Conservation (phyloP, 2,113 vertebrate genomes). For the Bufo bufo region DNA sequence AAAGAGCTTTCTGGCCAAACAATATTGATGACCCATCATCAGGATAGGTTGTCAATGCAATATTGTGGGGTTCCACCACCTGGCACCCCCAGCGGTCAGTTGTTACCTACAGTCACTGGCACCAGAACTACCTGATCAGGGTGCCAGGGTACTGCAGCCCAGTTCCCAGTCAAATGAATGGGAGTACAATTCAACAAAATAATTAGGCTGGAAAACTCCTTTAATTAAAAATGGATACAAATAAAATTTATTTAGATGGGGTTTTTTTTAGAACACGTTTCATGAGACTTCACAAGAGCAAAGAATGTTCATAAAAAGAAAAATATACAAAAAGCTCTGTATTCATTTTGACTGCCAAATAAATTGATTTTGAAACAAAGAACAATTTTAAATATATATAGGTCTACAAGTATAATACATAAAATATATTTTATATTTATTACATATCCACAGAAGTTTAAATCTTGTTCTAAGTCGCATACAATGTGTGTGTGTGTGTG, state of each 20-base stretch:
- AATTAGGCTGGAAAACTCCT: no score
- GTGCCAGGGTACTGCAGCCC: no score
- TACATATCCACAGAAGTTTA: constrained; percentile 77
- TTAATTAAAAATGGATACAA: not conserved
- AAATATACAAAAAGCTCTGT: constrained; percentile 77
- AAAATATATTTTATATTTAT: constrained; percentile 69
- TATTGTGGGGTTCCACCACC: no score
- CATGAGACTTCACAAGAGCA: constrained; percentile 61
- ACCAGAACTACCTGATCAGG: no score
- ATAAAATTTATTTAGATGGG: not conserved
- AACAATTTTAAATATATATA: constrained; percentile 78
- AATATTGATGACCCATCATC: no score
- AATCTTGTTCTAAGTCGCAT: constrained; percentile 69
- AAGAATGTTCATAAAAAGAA: constrained; percentile 68
- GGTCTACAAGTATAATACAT: constrained; percentile 77
- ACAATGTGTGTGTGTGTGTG: constrained; percentile 15
- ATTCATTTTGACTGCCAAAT: constrained; percentile 74
- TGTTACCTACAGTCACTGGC: no score
- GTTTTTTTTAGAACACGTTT: not conserved
- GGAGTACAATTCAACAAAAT: no score
- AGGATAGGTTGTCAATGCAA: no score
- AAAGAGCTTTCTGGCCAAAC: no score
- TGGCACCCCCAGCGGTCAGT: no score
- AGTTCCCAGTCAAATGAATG: no score
- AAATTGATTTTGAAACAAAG: constrained; percentile 76